Evolutionary conservation across 2,888 invertebrate genomes (phyloP).

Genomic region (Drosophila percnosoma): DNA sequence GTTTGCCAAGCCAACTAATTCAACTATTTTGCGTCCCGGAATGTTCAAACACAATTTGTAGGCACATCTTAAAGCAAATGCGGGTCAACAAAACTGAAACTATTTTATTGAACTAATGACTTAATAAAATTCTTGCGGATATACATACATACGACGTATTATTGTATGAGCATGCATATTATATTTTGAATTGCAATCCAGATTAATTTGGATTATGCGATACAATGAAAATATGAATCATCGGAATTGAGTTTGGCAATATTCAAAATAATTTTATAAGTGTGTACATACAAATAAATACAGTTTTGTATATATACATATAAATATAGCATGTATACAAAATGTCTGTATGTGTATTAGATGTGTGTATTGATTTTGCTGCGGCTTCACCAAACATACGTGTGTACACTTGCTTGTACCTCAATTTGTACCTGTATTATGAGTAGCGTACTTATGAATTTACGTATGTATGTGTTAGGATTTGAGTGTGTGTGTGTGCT

Average conservation of each 20-base stretch:
- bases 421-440: neutral
- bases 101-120: slow-evolving; percentile 20
- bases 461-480: neutral
- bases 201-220: slow-evolving; percentile 53
- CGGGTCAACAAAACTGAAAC: slow-evolving; percentile 31
- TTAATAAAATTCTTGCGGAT: neutral
- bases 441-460: neutral
- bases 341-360: neutral
- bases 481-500: slow-evolving; percentile 4
- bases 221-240: slow-evolving; percentile 43
- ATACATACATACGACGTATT: neutral
- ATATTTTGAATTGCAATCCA: slow-evolving; percentile 45
- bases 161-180: too few species aligned
- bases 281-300: slow-evolving; percentile 10
- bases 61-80: slow-evolving; percentile 18
- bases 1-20: slow-evolving; percentile 20
- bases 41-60: slow-evolving; percentile 2
- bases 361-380: slow-evolving; percentile 40
- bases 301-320: neutral
- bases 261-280: slow-evolving; percentile 42
- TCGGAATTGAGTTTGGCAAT: slow-evolving; percentile 31
- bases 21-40: slow-evolving; percentile 34
- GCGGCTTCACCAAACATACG: slow-evolving; percentile 25
- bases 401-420: slow-evolving; percentile 1
- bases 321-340: slow-evolving; percentile 4